Evolutionary conservation across 2,888 invertebrate genomes (phyloP).

Genomic region (Latrodectus elegans): DNA sequence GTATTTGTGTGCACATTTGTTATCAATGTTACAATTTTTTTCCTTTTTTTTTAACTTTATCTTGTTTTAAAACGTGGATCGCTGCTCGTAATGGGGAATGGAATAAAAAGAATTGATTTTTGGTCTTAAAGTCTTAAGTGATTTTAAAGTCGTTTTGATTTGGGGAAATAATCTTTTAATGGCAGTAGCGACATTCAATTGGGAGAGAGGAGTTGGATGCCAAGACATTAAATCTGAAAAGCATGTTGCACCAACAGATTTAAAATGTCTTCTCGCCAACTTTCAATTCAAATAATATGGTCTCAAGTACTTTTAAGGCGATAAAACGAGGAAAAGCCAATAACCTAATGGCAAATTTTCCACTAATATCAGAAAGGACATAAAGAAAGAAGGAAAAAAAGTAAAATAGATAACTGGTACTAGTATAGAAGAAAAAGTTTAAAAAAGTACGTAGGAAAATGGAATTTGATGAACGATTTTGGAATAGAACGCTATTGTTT

Average conservation of each 20-base stretch:
- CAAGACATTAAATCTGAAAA: background rate
- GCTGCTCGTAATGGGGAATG: no score
- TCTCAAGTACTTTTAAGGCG: slow-evolving; percentile 18
- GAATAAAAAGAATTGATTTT: no score
- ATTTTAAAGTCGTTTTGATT: background rate
- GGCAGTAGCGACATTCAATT: background rate
- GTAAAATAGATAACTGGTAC: background rate
- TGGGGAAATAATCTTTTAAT: slow-evolving; percentile 24
- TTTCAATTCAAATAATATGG: slow-evolving; percentile 12
- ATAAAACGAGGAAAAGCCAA: slow-evolving; percentile 29
- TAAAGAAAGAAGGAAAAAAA: background rate
- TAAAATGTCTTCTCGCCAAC: background rate
- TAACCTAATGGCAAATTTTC: slow-evolving; percentile 35
- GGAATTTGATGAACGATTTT: slow-evolving; percentile 42
- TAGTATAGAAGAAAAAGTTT: background rate
- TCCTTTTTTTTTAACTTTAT: no score
- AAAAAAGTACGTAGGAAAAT: background rate
- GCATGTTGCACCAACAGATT: background rate
- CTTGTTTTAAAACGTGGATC: no score
- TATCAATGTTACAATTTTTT: no score
- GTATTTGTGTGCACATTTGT: no score
- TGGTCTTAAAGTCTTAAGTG: no score
- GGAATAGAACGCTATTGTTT: slow-evolving; percentile 44
- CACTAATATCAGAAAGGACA: slow-evolving; percentile 1
- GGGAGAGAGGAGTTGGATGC: background rate